These are phyloP conservation scores for Amphiprion clarkii DNA, from an alignment of 2,797 vertebrate species.

Conservation along the genomic window DNA sequence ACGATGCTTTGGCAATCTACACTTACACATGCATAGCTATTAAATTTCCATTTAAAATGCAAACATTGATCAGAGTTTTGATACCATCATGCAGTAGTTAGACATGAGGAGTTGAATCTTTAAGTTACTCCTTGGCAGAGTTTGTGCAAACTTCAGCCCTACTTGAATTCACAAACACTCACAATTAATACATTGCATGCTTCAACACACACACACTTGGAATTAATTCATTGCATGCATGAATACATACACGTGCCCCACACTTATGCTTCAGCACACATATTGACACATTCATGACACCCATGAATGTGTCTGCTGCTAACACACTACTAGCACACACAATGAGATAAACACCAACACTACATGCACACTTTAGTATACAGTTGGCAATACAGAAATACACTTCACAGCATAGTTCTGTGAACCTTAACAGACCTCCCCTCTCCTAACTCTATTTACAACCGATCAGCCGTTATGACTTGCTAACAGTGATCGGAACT, in stretches of 20 bases:
- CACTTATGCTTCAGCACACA: conserved; percentile 61
- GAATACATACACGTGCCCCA: conserved; percentile 61
- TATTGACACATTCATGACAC: conserved; percentile 56
- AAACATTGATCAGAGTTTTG: too few relatives aligned
- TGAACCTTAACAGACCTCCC: too few relatives aligned
- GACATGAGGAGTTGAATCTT: not conserved
- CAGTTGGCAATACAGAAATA: conserved; percentile 24
- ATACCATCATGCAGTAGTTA: too few relatives aligned
- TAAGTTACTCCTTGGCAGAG: conserved; percentile 44
- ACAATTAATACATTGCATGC: conserved; percentile 71
- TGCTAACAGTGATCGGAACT: too few relatives aligned
- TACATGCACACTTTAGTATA: not conserved
- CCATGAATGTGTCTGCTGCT: conserved; percentile 4
- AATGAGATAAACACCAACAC: conserved; percentile 7
- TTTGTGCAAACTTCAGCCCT: conserved; percentile 64
- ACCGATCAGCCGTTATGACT: too few relatives aligned
- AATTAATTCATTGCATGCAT: conserved; percentile 74
- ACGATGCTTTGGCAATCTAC: too few relatives aligned
- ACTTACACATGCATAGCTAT: too few relatives aligned
- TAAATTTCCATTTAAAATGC: too few relatives aligned
- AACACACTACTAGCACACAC: conserved; percentile 26
- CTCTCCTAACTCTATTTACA: too few relatives aligned
- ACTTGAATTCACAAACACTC: conserved; percentile 69
- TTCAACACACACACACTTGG: conserved; percentile 73
- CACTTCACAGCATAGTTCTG: not conserved